phyloP scores from a whole-genome alignment of 2,888 invertebrate genomes.

The Epinotia brunnichana region DNA sequence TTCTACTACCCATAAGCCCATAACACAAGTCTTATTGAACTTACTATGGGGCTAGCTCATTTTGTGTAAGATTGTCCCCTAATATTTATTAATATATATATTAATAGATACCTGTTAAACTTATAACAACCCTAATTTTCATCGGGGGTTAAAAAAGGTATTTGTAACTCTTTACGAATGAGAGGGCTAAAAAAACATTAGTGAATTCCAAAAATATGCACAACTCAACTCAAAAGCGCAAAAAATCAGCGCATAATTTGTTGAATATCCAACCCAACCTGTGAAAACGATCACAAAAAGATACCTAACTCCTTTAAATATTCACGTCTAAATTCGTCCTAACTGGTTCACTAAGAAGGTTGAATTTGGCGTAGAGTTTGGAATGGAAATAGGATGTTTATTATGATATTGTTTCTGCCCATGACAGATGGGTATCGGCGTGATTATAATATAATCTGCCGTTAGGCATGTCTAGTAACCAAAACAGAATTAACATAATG shows the following conservation, averaged over 20 bases:
- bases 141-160: not conserved
- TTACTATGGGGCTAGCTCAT: too few relatives aligned
- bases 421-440: conserved; percentile 43
- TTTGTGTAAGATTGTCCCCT: too few relatives aligned
- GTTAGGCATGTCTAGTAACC: conserved; percentile 34
- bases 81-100: too few relatives aligned
- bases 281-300: conserved; percentile 7
- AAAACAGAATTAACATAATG: conserved; percentile 43
- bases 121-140: too few relatives aligned
- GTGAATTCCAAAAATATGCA: conserved; percentile 6
- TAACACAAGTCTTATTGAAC: too few relatives aligned
- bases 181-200: not conserved
- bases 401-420: conserved; percentile 27
- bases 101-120: too few relatives aligned
- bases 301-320: not conserved
- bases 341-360: not conserved
- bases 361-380: not conserved
- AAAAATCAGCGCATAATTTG: conserved; percentile 15
- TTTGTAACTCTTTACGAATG: not conserved
- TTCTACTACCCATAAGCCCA: too few relatives aligned
- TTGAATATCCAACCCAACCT: conserved; percentile 15
- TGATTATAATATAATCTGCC: conserved; percentile 30
- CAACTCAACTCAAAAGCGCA: conserved; percentile 1
- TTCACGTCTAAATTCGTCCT: not conserved
- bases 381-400: not conserved